A percentile compares a stretch with the other conserved stretches of the same genome.
Conservation (phyloP, 1,140 invertebrate genomes). For the Sycophila sp. region DNA sequence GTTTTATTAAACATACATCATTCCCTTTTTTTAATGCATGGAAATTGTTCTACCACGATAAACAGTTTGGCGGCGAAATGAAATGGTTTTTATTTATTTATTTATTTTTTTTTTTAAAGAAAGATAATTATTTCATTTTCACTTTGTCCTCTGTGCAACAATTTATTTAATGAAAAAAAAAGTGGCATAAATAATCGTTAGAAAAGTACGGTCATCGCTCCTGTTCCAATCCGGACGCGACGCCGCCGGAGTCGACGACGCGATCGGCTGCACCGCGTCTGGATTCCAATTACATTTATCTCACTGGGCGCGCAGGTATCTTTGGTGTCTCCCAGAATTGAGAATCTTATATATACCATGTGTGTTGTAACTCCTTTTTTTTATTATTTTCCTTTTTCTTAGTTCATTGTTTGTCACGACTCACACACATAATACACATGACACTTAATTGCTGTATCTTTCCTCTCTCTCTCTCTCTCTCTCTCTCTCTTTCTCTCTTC, state of each 20-base stretch:
- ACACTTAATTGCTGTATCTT: neutral
- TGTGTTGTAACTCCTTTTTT: conserved; percentile 52
- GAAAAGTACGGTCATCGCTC: conserved; percentile 62
- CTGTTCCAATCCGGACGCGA: conserved; percentile 49
- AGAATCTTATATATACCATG: conserved; percentile 41
- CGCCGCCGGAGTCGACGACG: neutral
- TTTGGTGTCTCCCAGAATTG: conserved; percentile 51
- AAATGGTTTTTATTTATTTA: too few species aligned
- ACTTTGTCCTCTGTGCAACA: too few species aligned
- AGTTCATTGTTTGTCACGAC: neutral
- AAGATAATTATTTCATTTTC: neutral
- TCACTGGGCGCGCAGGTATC: conserved; percentile 60
- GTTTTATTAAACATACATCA: neutral
- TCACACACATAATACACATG: too few species aligned
- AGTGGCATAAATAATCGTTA: neutral
- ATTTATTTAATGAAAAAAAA: neutral
- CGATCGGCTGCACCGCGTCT: neutral
- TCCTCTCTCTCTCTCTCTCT: conserved; percentile 4
- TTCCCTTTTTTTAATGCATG: too few species aligned
- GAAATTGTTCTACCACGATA: too few species aligned
- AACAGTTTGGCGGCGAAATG: too few species aligned
- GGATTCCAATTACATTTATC: conserved; percentile 48
- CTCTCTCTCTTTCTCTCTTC: neutral
- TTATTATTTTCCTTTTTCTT: conserved; percentile 38
- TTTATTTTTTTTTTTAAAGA: too few species aligned